Evolutionary conservation across 2,888 invertebrate species (phyloP).

Genomic region (Agrochola lychnidis): DNA sequence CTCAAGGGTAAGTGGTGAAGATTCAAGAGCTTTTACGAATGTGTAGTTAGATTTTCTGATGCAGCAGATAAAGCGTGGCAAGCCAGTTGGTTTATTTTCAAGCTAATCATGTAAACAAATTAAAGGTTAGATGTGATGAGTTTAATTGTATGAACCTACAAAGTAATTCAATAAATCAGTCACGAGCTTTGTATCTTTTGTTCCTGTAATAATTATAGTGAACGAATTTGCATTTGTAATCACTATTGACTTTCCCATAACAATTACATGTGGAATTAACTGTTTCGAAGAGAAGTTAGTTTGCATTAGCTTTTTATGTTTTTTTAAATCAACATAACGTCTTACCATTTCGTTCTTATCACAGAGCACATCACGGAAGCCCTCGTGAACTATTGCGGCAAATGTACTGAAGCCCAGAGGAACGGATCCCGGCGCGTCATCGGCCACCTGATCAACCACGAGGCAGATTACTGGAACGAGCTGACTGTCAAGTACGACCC

Average conservation of each 20-base stretch:
- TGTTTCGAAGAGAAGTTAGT: background rate
- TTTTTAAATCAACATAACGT: background rate
- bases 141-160: background rate
- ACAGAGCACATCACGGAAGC: slow-evolving; percentile 79
- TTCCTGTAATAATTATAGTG: too few relatives aligned
- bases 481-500: slow-evolving; percentile 83
- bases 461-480: slow-evolving; percentile 79
- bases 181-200: background rate
- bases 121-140: background rate
- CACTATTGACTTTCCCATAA: background rate
- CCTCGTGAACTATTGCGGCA: slow-evolving; percentile 73
- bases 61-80: too few relatives aligned
- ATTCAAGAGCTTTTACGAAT: background rate
- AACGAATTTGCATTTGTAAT: background rate
- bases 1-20: slow-evolving; percentile 88
- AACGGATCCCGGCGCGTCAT: slow-evolving; percentile 74
- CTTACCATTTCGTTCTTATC: slow-evolving; percentile 3
- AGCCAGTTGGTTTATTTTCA: background rate
- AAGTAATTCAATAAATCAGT: background rate
- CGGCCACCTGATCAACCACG: slow-evolving; percentile 74
- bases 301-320: background rate
- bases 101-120: background rate
- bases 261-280: background rate
- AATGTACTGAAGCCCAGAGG: slow-evolving; percentile 75
- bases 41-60: background rate